Conservation (phyloP, 2,113 vertebrate species). For the Laterallus jamaicensis region DNA sequence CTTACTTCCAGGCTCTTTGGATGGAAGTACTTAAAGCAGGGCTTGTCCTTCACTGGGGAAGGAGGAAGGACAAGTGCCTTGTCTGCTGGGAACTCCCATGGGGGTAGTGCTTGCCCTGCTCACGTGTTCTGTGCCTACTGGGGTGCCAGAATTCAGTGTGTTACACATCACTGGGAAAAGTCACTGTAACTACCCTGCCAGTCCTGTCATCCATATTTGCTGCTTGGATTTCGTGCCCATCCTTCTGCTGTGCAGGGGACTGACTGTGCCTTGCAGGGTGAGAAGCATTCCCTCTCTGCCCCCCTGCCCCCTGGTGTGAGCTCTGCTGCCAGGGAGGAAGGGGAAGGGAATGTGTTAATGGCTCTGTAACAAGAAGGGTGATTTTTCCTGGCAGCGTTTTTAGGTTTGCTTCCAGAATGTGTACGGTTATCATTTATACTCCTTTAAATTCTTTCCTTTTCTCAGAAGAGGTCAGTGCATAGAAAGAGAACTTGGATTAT, state of each 20-base stretch:
- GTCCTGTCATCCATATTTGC: not conserved
- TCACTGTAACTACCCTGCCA: not conserved
- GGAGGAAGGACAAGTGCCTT: not conserved
- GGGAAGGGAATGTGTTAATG: not conserved
- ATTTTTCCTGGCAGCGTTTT: slow-evolving; percentile 1
- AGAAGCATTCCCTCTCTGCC: not conserved
- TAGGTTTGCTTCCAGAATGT: slow-evolving; percentile 1
- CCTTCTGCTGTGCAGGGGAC: not conserved
- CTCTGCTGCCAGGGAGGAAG: not conserved
- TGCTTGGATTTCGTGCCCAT: accelerated
- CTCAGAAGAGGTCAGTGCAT: slow-evolving; percentile 5
- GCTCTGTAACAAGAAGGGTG: not conserved
- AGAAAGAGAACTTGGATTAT: slow-evolving; percentile 32
- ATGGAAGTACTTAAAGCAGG: not conserved
- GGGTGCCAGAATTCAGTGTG: accelerated
- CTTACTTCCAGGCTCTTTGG: not conserved
- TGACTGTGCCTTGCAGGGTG: not conserved
- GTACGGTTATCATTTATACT: not conserved
- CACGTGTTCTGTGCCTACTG: not conserved
- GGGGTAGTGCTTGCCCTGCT: not conserved
- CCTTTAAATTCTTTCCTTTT: slow-evolving; percentile 45
- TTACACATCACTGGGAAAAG: too few species aligned
- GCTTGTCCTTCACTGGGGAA: accelerated
- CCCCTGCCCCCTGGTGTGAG: not conserved
- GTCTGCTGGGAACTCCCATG: not conserved